Base-by-base conservation (phyloP, 2,113 vertebrate genomes). In the Cynocephalus volans region DNA sequence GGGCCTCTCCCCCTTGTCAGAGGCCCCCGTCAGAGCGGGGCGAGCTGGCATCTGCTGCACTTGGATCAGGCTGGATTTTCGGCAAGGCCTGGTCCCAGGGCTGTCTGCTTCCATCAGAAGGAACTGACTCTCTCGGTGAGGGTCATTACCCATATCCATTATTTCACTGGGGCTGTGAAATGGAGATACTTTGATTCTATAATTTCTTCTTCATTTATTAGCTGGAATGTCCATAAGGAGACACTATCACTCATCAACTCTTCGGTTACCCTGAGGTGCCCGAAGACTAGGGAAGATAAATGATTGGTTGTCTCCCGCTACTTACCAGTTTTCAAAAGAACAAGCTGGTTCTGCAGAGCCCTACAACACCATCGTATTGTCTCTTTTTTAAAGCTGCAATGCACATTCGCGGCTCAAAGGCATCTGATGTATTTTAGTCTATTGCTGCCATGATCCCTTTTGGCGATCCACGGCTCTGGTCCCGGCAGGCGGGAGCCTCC, bases 311-410 rank as follows among this genome's bases (percentile, higher is more conserved):
- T 12, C 33, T 18, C n/a, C 54, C 41, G 17, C 33, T 48, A 45
- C 45, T 65, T 19, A 4, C 26, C 69, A 31, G 24, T n/a, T 33
- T 58, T 26, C 14, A 54, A 26, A 24, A 18, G 11, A 4, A 70
- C 10, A 15, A 69, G 64, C 4, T 41, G 64, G 70, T 1, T 45
- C 33, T 50, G 54, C 60, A 48, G 41, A 50, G 19, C 33, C n/a
- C n/a, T 26, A 24, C 15, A 13, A 23, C 13, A 1, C 15, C 13
- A 0, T 33, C 3, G n/a, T n/a, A n/a, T n/a, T n/a, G n/a, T n/a
- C n/a, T n/a, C n/a, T n/a, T n/a, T 12, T 48, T 76, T 64, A 26
- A 28, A n/a, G 54, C 2, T 48, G 48, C 56, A 13, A 56, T 9
- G 8, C 26, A 28, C 1, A 12, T 18, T 5, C 28, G 0, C 3